Percentiles rank a stretch among this genome's conserved stretches.
Evolutionary conservation across 2,888 invertebrate species (phyloP).

Genomic region (Nephrotoma guestfalica): DNA sequence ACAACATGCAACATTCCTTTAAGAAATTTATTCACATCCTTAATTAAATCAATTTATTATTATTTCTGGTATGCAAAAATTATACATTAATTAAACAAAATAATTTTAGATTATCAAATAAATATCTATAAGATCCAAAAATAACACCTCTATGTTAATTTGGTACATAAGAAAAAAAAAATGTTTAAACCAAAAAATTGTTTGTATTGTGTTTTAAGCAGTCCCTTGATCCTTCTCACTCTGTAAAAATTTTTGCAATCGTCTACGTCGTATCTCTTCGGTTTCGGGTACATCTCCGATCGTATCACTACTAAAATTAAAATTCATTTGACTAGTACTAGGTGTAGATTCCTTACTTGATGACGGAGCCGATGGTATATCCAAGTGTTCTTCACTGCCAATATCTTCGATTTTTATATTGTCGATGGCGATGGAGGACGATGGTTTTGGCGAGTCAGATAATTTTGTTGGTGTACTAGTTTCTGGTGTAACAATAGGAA

Average conservation of each 20-base stretch:
- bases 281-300: constrained; percentile 31
- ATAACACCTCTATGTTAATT: not conserved
- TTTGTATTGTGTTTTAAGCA: not conserved
- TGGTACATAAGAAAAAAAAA: not conserved
- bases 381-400: constrained; percentile 25
- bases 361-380: constrained; percentile 6
- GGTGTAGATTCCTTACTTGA: constrained; percentile 9
- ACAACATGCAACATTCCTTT: not conserved
- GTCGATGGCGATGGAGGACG: not conserved
- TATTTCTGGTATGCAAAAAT: not conserved
- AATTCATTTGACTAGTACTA: constrained; percentile 11
- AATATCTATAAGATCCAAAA: not conserved
- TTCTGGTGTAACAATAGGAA: constrained; percentile 14
- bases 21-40: not conserved
- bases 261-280: constrained; percentile 57
- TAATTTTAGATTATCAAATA: not conserved
- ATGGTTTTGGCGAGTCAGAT: not conserved
- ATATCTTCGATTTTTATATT: constrained; percentile 25
- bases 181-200: not conserved
- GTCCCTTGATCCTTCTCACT: not conserved
- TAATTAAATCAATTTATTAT: not conserved
- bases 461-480: constrained; percentile 12
- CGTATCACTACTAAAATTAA: constrained; percentile 12
- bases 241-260: constrained; percentile 53
- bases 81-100: not conserved